Evolutionary conservation across 2,113 vertebrate species (phyloP).

Genomic region (Brachionichthys hirsutus): DNA sequence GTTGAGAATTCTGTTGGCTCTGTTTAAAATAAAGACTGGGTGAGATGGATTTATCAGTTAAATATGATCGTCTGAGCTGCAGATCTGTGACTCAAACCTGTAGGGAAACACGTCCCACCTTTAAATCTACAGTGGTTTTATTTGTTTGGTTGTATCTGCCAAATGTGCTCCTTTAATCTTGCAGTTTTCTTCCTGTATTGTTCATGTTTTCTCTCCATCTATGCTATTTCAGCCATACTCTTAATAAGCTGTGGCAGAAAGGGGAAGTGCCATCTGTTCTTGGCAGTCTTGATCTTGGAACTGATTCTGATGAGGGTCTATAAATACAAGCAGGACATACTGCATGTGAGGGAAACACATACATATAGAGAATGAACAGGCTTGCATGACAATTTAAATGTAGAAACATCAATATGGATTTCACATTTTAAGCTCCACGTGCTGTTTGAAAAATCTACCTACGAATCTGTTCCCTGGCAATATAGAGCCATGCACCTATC

Average conservation of each 20-base stretch:
- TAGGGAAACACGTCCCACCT: background rate
- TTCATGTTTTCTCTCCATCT: constrained; percentile 4
- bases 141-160: background rate
- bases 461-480: background rate
- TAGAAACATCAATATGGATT: constrained; percentile 19
- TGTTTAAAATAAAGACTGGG: constrained; percentile 24
- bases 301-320: constrained; percentile 54
- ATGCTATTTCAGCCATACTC: constrained; percentile 20
- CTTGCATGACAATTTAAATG: constrained; percentile 7
- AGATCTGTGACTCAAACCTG: constrained; percentile 23
- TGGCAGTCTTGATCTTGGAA: constrained; percentile 53
- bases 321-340: constrained; percentile 66
- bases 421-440: background rate
- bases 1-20: constrained; percentile 11
- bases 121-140: no score
- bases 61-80: constrained; percentile 19
- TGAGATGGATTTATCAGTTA: constrained; percentile 28
- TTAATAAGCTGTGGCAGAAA: constrained; percentile 55
- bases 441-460: constrained; percentile 5
- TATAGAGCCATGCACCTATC: background rate
- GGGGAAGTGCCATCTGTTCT: constrained; percentile 70
- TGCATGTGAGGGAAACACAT: constrained; percentile 52
- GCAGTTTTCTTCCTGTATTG: background rate
- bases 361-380: constrained; percentile 21
- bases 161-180: background rate